Evolutionary conservation across 2,888 invertebrate species (phyloP).

Genomic region (Eucriotettix oculatus): DNA sequence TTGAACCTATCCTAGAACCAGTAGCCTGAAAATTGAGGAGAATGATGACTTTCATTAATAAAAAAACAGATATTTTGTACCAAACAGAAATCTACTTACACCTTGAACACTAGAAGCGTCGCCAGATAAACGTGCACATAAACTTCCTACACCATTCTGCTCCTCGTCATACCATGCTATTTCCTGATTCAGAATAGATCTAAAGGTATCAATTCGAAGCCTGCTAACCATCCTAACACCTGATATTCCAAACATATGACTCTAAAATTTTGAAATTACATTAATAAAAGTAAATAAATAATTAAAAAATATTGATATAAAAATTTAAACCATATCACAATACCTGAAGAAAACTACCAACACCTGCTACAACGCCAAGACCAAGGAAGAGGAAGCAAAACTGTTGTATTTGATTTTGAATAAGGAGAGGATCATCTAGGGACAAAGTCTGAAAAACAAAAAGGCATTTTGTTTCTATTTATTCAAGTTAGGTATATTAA

Average conservation of each 20-base stretch:
- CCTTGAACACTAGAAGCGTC: constrained; percentile 64
- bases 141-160: constrained; percentile 48
- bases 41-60: background rate
- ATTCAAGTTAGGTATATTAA: background rate
- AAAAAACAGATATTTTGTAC: background rate
- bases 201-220: constrained; percentile 21
- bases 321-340: background rate
- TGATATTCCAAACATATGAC: constrained; percentile 27
- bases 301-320: background rate
- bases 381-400: constrained; percentile 19
- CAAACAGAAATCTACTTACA: constrained; percentile 15
- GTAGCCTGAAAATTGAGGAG: constrained; percentile 35
- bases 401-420: constrained; percentile 14
- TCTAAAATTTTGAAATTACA: constrained; percentile 11
- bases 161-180: constrained; percentile 58
- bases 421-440: constrained; percentile 15
- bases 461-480: too few species aligned
- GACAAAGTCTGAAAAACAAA: constrained; percentile 15
- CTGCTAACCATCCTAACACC: constrained; percentile 30
- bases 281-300: background rate
- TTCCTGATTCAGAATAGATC: constrained; percentile 36
- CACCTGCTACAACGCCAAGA: constrained; percentile 19
- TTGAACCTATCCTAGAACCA: constrained; percentile 48
- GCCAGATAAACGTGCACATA: constrained; percentile 50
- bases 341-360: constrained; percentile 19